Percentiles rank a stretch among this genome's conserved stretches.
Evolutionary conservation across 2,797 vertebrate species (phyloP).

Genomic region (Tragopan temminckii): DNA sequence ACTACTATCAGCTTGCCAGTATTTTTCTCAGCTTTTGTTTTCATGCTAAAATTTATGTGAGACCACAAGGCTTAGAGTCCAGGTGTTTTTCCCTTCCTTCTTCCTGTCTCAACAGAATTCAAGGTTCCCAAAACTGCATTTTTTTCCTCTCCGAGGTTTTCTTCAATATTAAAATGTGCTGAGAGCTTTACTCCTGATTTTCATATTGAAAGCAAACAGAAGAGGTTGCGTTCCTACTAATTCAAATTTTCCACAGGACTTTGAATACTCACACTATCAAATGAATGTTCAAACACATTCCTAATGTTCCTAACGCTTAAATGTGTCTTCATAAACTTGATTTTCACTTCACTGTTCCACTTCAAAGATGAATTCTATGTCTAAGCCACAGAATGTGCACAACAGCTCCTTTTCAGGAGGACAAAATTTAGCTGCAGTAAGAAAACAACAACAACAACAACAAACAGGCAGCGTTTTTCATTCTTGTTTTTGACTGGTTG

Average conservation of each 20-base stretch:
- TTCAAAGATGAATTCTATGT: neutral
- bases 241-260: neutral
- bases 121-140: neutral
- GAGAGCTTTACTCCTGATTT: neutral
- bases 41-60: neutral
- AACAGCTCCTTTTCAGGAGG: neutral
- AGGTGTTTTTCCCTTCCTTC: neutral
- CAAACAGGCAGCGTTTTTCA: neutral
- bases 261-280: neutral
- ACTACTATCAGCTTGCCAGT: neutral
- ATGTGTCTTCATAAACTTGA: neutral
- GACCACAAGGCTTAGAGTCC: neutral
- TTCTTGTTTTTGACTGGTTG: neutral
- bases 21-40: neutral
- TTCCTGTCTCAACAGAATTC: neutral
- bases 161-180: neutral
- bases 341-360: neutral
- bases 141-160: neutral
- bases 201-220: neutral
- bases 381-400: neutral
- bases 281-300: neutral
- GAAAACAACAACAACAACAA: neutral
- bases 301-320: neutral
- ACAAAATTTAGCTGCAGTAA: neutral
- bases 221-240: neutral